phyloP scores from a whole-genome alignment of 1,140 invertebrate species.

The Drosophila tsacasi region DNA sequence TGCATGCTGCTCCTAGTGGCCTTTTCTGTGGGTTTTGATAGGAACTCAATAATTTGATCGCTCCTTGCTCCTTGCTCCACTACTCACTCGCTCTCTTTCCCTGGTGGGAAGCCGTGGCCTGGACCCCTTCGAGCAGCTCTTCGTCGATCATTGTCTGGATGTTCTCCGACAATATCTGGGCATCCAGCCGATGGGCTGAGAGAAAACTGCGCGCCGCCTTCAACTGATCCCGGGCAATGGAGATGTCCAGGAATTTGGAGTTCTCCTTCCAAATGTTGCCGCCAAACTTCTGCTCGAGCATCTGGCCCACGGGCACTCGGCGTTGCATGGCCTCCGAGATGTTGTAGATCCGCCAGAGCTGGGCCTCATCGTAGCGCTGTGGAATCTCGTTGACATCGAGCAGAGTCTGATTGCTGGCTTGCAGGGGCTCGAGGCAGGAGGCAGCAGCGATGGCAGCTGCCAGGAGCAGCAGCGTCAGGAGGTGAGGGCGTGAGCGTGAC shows the following conservation, averaged over 20 bases:
- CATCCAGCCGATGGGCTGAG: slow-evolving; percentile 50
- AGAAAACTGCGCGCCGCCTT: slow-evolving; percentile 74
- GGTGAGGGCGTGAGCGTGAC: slow-evolving; percentile 1
- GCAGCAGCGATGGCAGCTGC: background rate
- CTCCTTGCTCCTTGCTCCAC: background rate
- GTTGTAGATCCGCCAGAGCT: slow-evolving; percentile 87
- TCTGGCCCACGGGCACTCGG: slow-evolving; percentile 59
- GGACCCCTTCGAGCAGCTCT: slow-evolving; percentile 70
- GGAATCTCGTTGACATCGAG: slow-evolving; percentile 67
- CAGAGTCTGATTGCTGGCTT: slow-evolving; percentile 32
- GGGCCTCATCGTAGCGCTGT: slow-evolving; percentile 86
- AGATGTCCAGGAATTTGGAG: slow-evolving; percentile 81
- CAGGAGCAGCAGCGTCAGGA: slow-evolving; percentile 20
- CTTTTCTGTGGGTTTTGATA: slow-evolving; percentile 51
- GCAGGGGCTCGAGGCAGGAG: slow-evolving; percentile 7
- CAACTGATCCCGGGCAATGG: slow-evolving; percentile 68
- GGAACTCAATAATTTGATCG: no score
- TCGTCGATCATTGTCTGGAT: slow-evolving; percentile 83
- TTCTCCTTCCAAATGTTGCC: slow-evolving; percentile 84
- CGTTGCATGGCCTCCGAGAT: slow-evolving; percentile 67
- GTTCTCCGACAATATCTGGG: slow-evolving; percentile 57
- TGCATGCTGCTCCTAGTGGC: slow-evolving; percentile 86
- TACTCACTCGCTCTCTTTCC: slow-evolving; percentile 67
- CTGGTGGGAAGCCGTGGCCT: slow-evolving; percentile 5
- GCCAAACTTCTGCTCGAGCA: slow-evolving; percentile 75